Evolutionary conservation across 2,113 vertebrate species (phyloP), one percentile per base, ranked within the genome.

Genomic region (Ctenomys sociabilis): DNA sequence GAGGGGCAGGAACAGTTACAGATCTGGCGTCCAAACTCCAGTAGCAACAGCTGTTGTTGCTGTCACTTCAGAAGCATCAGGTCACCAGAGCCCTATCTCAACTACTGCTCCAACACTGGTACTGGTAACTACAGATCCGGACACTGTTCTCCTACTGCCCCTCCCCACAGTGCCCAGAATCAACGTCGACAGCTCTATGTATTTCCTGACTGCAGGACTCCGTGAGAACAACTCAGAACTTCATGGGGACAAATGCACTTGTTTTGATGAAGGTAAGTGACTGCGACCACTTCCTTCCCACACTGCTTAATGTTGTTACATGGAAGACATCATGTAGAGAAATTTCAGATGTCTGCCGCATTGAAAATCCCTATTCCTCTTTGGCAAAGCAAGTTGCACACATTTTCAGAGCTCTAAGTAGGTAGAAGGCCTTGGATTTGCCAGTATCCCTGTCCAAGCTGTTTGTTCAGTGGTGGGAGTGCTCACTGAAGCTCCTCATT

Each of bases 171-270:
- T 0, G 24, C 2, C 30, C 7, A 54, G 57, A 68, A 26, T 45
- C 0, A 3, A 30, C 4, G 21, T 0, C 0, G 5, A 12, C 37
- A 35, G 49, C 68, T 43, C 43, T 19, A 32, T 40, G 0, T 5
- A 17, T 12, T 12, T 54, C 43, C 90, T 16, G 40, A 45, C 11
- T 3, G 24, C 49, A 1, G 63, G 19, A 63, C 2, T 8, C 35
- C 24, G 0, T 4, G 63, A 61, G 28, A 35, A 32, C 7, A 32
- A n/a, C 4, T 26, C 0, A 1, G 85, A 35, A 80, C 75, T 75
- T 72, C n/a, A 19, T 0, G 3, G 61, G 52, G 88, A 66, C 28
- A 30, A n/a, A 61, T 16, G 45, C 54, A 70, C 30, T 40, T 73
- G 59, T 88, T 85, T 80, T 73, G 75, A 73, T 0, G 0, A 61